Percentiles rank a stretch among this genome's conserved stretches.
Conservation (phyloP, 2,113 vertebrate species). For the Lucifuga dentata region DNA sequence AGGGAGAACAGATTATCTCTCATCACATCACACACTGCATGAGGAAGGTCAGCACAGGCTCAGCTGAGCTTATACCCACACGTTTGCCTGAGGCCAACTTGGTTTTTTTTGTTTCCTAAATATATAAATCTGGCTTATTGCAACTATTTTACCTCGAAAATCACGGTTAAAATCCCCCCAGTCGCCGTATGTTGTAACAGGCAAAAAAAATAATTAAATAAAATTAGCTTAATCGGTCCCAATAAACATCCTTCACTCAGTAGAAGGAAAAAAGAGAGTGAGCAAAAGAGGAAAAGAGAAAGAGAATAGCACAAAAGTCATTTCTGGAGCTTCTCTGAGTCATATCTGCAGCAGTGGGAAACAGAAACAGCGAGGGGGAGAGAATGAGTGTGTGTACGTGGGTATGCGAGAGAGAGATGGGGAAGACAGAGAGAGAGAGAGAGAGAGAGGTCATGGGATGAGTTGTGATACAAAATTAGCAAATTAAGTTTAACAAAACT, state of each 20-base stretch:
- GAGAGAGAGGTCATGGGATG: slow-evolving; percentile 4
- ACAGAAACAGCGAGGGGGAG: slow-evolving; percentile 72
- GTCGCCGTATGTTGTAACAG: background rate
- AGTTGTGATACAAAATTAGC: slow-evolving; percentile 37
- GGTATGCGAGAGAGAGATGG: slow-evolving; percentile 49
- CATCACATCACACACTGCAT: slow-evolving; percentile 47
- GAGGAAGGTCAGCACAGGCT: slow-evolving; percentile 56
- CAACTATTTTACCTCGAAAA: background rate
- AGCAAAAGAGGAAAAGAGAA: slow-evolving; percentile 45
- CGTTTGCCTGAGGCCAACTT: slow-evolving; percentile 46
- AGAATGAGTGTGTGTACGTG: slow-evolving; percentile 65
- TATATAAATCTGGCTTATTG: slow-evolving; percentile 16
- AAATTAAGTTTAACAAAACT: slow-evolving; percentile 53
- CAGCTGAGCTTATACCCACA: slow-evolving; percentile 61
- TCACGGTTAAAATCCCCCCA: background rate
- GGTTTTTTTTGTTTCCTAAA: slow-evolving; percentile 12
- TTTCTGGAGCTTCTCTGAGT: slow-evolving; percentile 82
- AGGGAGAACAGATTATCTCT: slow-evolving; percentile 40
- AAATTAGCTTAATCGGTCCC: slow-evolving; percentile 7
- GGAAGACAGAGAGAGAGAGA: background rate
- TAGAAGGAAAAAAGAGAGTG: slow-evolving; percentile 15
- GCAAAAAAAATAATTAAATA: no score
- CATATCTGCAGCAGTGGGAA: slow-evolving; percentile 81
- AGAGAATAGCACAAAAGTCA: slow-evolving; percentile 71
- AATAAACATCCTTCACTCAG: slow-evolving; percentile 16